phyloP scores from a whole-genome alignment of 2,797 vertebrate genomes.

The Poeciliopsis gracilis region DNA sequence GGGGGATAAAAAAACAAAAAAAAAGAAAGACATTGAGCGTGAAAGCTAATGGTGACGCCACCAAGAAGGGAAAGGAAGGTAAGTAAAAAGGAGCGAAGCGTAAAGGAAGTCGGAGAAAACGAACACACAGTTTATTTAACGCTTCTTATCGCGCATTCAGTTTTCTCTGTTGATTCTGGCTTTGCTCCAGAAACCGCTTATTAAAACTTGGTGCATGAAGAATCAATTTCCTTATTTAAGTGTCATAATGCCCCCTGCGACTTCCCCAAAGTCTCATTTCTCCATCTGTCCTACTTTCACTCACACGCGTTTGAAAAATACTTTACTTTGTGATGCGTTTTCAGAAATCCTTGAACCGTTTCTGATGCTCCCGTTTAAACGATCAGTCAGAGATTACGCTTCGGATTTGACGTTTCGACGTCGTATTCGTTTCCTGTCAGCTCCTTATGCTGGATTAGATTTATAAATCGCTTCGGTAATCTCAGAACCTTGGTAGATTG shows the following conservation, averaged over 20 bases:
- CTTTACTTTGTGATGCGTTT: conserved; percentile 27
- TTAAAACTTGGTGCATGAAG: conserved; percentile 27
- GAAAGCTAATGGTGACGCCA: conserved; percentile 10
- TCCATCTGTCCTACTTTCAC: conserved; percentile 55
- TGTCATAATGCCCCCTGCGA: not conserved
- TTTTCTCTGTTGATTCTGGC: conserved; percentile 26
- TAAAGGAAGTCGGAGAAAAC: not conserved
- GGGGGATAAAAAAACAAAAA: not conserved
- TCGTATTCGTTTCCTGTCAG: not conserved
- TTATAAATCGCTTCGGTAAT: not conserved
- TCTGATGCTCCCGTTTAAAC: conserved; percentile 27
- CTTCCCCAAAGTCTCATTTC: conserved; percentile 25
- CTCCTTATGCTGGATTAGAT: not conserved
- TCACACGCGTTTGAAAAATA: conserved; percentile 32
- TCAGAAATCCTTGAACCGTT: conserved; percentile 36
- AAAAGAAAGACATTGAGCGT: not conserved
- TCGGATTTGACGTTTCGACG: conserved; percentile 36
- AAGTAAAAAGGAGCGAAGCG: not conserved
- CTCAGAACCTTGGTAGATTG: not conserved
- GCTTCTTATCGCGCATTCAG: conserved; percentile 29
- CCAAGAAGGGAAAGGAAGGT: conserved; percentile 3
- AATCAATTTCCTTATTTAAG: conserved; percentile 28
- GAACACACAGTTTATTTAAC: not conserved
- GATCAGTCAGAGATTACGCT: conserved; percentile 13
- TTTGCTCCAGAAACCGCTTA: conserved; percentile 22